These are phyloP conservation scores for Heliconius eleuchia DNA, from an alignment of 1,140 invertebrate genomes.

Conservation along the genomic window DNA sequence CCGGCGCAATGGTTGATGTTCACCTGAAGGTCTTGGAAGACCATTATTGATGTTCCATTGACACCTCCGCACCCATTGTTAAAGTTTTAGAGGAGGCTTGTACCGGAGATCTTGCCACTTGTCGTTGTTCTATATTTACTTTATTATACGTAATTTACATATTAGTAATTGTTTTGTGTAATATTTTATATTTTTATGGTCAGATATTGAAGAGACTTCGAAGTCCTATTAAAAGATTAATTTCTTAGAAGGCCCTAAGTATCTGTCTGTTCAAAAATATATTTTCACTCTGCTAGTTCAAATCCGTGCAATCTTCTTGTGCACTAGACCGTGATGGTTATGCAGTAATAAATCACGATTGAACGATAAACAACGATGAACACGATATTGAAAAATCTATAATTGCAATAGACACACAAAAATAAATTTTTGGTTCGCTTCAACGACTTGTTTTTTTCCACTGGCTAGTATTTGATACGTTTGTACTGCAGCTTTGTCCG, in stretches of 20 bases:
- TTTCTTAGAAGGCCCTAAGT: not conserved
- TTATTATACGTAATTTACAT: too few relatives aligned
- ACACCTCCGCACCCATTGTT: too few relatives aligned
- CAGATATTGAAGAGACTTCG: not conserved
- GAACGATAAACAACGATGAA: too few relatives aligned
- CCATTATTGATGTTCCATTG: too few relatives aligned
- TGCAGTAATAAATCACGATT: slow-evolving; percentile 6
- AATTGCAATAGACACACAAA: not conserved
- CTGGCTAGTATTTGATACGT: slow-evolving; percentile 20
- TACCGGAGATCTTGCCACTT: too few relatives aligned
- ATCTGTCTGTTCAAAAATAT: not conserved
- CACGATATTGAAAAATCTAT: not conserved
- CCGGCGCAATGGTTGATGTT: too few relatives aligned
- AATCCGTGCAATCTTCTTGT: not conserved
- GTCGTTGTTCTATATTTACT: too few relatives aligned
- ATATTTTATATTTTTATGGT: not conserved
- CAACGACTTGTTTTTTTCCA: not conserved
- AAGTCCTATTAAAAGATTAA: too few relatives aligned
- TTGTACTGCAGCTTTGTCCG: slow-evolving; percentile 20
- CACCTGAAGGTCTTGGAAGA: too few relatives aligned
- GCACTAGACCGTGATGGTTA: not conserved
- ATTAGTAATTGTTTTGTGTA: not conserved
- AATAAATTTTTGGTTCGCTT: not conserved
- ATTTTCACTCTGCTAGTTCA: not conserved
- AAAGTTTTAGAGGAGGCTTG: too few relatives aligned